Base-by-base conservation (phyloP, 2,888 invertebrate genomes). In the Uropetala carovei region DNA sequence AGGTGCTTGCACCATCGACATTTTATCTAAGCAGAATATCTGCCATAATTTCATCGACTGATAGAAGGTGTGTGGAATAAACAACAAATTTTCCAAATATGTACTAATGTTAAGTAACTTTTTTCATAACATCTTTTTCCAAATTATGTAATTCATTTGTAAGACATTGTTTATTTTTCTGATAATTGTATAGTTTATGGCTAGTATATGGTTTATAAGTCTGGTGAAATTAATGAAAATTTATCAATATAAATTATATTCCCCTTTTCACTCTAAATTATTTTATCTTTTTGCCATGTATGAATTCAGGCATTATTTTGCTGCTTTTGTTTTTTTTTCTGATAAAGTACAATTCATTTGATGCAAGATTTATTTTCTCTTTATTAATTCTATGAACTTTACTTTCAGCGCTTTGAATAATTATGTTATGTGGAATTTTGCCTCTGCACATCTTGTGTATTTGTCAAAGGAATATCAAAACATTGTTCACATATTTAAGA, bases 401-500 rank as follows among this genome's bases (percentile, higher is more conserved):
- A 57, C 58, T 94, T 94, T 59, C 93, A 96, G 96, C 92, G 95
- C 95, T 16, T 94, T 96, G 93, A 96, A 96, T 94, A 96, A 96
- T 94, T 97, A 96, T 94, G 94, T 96, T 93, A 96, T 96, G 93
- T 96, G 96, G 96, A 95, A 95, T 57, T 94, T 96, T 81, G 95
- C 96, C 4, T 94, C 95, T 57, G 94, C 95, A 84, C 96, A 96
- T 94, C 94, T 96, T 22, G 96, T 96, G 4, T 96, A 96, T 93
- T 94, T 97, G 92, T 96, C 96, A 3, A 94, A 95, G 93, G 94
- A 95, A 92, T 95, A 93, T 93, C 93, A 94, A 75, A 94, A 94
- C 75, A 93, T 93, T 5, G 93, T 93, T 30, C 94, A 94, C 93
- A 93, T 94, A 56, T 94, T 94, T 91, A 92, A 93, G 43, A 93